Conservation (phyloP, 1,140 invertebrate species). For the Dendroctonus ponderosae region DNA sequence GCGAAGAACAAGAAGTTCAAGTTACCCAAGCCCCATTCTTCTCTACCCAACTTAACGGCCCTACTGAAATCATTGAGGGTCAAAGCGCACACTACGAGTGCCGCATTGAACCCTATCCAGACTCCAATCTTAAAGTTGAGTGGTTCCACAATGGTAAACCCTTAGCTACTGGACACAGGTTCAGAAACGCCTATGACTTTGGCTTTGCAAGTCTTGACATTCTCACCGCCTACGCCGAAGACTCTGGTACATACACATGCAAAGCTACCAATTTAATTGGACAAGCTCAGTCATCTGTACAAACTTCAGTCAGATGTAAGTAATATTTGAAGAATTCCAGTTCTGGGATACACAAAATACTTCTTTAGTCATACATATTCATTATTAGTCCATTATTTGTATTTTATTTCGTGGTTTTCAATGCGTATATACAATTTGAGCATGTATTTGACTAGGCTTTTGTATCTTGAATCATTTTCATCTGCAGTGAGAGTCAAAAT, state of each 20-base stretch:
- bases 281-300: conserved; percentile 76
- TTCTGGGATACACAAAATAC: no score
- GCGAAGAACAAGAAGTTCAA: conserved; percentile 76
- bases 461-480: no score
- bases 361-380: no score
- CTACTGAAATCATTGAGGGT: conserved; percentile 75
- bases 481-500: no score
- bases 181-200: conserved; percentile 91
- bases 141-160: conserved; percentile 94
- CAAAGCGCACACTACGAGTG: conserved; percentile 95
- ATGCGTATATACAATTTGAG: no score
- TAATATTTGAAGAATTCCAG: conserved; percentile 35
- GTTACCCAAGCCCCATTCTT: conserved; percentile 84
- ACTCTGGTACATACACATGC: conserved; percentile 90
- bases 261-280: conserved; percentile 85
- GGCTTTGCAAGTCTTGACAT: conserved; percentile 94
- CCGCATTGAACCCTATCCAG: conserved; percentile 91
- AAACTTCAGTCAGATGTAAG: conserved; percentile 79
- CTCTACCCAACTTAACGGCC: conserved; percentile 81
- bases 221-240: conserved; percentile 88
- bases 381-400: no score
- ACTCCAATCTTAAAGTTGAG: conserved; percentile 88
- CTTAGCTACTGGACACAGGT: conserved; percentile 86
- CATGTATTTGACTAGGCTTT: no score
- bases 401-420: no score